These are phyloP conservation scores for Chesias legatella DNA, from an alignment of 2,888 invertebrate species.

Conservation along the genomic window DNA sequence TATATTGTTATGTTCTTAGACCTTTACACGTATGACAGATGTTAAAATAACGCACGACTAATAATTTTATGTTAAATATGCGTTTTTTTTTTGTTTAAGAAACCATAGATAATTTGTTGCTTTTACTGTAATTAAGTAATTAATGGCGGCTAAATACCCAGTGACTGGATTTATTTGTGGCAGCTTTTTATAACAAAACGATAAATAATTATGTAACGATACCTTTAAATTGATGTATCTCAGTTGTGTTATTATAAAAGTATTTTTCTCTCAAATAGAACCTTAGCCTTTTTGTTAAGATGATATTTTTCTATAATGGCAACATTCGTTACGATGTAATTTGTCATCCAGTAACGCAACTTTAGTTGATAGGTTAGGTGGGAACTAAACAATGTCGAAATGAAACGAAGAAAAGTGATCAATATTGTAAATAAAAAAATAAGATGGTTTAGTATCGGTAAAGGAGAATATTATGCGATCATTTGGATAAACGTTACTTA, in stretches of 20 bases:
- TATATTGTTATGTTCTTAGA: too few species aligned
- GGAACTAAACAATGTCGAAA: slow-evolving; percentile 70
- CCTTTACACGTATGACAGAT: too few species aligned
- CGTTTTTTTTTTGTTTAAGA: too few species aligned
- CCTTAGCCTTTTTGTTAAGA: slow-evolving; percentile 1
- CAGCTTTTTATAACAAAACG: too few species aligned
- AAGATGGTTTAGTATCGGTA: slow-evolving; percentile 44
- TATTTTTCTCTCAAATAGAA: slow-evolving; percentile 5
- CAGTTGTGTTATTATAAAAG: background rate
- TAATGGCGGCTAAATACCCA: too few species aligned
- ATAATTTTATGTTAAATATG: too few species aligned
- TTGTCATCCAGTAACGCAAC: slow-evolving; percentile 9
- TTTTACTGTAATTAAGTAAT: too few species aligned
- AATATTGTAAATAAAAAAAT: slow-evolving; percentile 59
- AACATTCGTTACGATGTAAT: slow-evolving; percentile 17
- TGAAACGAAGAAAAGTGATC: slow-evolving; percentile 70
- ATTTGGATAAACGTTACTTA: slow-evolving; percentile 42
- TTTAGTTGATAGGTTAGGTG: slow-evolving; percentile 51
- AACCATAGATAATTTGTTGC: too few species aligned
- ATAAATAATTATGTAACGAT: too few species aligned
- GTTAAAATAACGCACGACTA: too few species aligned
- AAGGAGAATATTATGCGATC: slow-evolving; percentile 32
- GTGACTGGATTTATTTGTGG: too few species aligned
- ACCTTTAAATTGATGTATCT: background rate
- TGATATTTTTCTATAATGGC: slow-evolving; percentile 13